Evolutionary conservation across 1,140 invertebrate genomes (phyloP).

Genomic region (Meloidogyne hapla): DNA sequence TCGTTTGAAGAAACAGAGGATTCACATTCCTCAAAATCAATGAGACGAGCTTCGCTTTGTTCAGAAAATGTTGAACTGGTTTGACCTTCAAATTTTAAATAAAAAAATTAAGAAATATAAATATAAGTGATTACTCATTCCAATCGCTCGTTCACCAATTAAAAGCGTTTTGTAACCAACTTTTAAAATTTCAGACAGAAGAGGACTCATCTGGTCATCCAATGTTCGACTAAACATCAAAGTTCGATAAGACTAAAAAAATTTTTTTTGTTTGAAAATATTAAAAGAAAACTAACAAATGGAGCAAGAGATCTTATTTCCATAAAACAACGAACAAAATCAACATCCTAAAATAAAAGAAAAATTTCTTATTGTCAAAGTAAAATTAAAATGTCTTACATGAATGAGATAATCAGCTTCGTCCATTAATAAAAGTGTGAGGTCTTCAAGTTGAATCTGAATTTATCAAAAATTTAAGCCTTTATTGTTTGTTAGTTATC

Average conservation of each 20-base stretch:
- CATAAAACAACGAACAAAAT: background rate
- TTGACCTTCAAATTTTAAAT: no score
- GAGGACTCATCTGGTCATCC: background rate
- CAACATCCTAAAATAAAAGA: constrained; percentile 1
- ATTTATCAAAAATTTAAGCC: background rate
- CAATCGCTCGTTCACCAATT: background rate
- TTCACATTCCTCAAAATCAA: background rate
- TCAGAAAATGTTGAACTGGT: background rate
- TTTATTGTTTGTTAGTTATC: no score
- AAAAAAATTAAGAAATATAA: background rate
- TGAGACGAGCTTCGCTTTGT: background rate
- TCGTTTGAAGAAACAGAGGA: background rate
- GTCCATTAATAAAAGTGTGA: background rate
- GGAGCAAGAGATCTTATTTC: background rate
- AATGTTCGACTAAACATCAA: background rate
- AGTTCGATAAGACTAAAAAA: background rate
- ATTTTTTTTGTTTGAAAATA: background rate
- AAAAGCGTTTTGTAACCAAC: background rate
- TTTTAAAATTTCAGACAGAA: background rate
- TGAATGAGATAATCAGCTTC: background rate
- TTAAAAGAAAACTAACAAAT: background rate
- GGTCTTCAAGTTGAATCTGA: background rate
- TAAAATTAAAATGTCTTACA: background rate
- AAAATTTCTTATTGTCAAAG: background rate
- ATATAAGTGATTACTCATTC: background rate